These are phyloP conservation scores for Morphnarchus princeps DNA, from an alignment of 2,113 vertebrate species.

Conservation along the genomic window DNA sequence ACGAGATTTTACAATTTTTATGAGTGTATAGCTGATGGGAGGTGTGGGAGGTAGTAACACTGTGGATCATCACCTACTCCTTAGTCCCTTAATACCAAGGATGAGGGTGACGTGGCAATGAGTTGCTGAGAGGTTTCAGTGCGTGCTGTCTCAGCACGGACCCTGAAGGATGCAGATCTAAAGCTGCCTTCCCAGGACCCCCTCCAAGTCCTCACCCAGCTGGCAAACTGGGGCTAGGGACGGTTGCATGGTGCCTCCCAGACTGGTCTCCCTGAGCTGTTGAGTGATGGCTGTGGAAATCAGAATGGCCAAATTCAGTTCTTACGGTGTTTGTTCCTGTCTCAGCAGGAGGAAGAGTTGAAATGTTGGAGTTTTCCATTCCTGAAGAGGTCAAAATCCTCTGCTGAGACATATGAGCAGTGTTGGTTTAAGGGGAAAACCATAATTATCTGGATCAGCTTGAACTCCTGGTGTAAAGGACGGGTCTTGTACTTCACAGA, in stretches of 20 bases:
- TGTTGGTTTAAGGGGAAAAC: background rate
- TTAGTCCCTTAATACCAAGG: background rate
- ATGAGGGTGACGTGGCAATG: background rate
- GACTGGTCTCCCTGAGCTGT: background rate
- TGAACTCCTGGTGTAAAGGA: background rate
- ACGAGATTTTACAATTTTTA: background rate
- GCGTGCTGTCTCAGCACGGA: accelerated
- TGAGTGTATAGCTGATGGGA: background rate
- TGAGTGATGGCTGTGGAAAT: background rate
- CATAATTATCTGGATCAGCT: background rate
- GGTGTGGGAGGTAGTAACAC: background rate
- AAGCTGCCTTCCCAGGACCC: background rate
- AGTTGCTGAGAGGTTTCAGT: background rate
- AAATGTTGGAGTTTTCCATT: background rate
- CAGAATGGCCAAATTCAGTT: background rate
- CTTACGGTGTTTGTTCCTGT: background rate
- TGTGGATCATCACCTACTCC: background rate
- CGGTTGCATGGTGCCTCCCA: background rate
- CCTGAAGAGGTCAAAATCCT: background rate
- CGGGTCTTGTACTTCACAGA: background rate
- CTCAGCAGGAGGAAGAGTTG: background rate
- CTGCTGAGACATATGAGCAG: background rate
- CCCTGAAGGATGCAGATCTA: background rate
- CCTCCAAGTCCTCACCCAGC: background rate
- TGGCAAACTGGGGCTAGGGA: background rate